phyloP scores from a whole-genome alignment of 2,888 invertebrate genomes.

The Hololepta plana region DNA sequence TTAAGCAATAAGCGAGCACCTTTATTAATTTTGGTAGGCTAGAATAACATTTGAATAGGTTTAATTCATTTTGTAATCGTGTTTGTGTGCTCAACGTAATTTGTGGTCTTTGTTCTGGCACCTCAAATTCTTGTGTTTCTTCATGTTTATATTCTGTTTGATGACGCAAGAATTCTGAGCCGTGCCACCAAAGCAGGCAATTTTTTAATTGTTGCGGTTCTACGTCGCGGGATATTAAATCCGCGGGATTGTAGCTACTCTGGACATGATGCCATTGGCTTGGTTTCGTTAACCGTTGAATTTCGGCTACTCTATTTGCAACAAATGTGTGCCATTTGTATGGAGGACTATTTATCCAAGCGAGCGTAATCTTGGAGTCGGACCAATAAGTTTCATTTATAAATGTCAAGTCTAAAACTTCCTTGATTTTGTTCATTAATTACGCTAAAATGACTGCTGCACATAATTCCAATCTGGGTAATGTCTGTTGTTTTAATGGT shows the following conservation, averaged over 20 bases:
- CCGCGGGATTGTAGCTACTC: slow-evolving; percentile 14
- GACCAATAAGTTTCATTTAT: slow-evolving; percentile 7
- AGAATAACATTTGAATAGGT: too few species aligned
- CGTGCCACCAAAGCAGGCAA: slow-evolving; percentile 9
- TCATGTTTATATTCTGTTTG: too few species aligned
- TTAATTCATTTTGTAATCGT: too few species aligned
- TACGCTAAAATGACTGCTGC: background rate
- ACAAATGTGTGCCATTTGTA: slow-evolving; percentile 9
- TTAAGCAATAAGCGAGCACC: too few species aligned
- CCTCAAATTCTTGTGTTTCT: too few species aligned
- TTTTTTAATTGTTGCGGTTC: slow-evolving; percentile 3
- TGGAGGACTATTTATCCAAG: slow-evolving; percentile 7
- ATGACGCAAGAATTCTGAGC: too few species aligned
- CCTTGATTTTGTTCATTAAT: slow-evolving; percentile 1
- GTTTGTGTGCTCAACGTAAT: too few species aligned
- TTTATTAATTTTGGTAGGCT: too few species aligned
- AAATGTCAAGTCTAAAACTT: slow-evolving; percentile 1
- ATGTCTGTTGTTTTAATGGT: background rate
- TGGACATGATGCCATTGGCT: slow-evolving; percentile 14
- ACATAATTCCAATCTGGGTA: slow-evolving; percentile 2
- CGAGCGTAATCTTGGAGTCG: slow-evolving; percentile 8
- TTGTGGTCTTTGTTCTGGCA: too few species aligned
- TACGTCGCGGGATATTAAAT: slow-evolving; percentile 15
- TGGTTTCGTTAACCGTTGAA: slow-evolving; percentile 12
- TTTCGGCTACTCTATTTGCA: slow-evolving; percentile 15